Evolutionary conservation across 1,140 invertebrate genomes (phyloP).

Genomic region (Ruditapes philippinarum): DNA sequence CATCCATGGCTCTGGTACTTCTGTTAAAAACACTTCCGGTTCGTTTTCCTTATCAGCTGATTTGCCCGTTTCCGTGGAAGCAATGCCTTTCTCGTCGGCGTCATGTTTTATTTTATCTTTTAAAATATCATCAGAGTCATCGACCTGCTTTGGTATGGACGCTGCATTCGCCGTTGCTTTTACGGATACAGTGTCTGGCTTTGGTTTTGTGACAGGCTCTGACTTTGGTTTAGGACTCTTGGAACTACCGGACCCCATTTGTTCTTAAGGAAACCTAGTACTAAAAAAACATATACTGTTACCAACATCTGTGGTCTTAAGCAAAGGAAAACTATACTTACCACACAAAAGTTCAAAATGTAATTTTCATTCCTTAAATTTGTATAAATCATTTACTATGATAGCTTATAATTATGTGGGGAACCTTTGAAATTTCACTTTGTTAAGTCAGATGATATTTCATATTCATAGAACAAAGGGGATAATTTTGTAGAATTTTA

Average conservation of each 20-base stretch:
- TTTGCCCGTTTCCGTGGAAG: not conserved
- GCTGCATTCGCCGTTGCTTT: not conserved
- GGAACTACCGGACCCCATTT: not conserved
- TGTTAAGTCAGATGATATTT: too few species aligned
- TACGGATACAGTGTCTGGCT: not conserved
- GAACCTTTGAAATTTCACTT: too few species aligned
- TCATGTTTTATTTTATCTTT: not conserved
- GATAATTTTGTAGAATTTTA: too few species aligned
- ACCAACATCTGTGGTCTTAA: not conserved
- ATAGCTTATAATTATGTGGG: too few species aligned
- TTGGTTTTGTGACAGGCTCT: not conserved
- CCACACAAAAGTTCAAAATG: too few species aligned
- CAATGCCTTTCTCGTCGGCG: not conserved
- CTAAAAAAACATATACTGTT: not conserved
- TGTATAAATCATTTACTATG: too few species aligned
- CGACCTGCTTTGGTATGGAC: not conserved
- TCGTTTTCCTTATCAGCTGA: not conserved
- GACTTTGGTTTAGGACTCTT: not conserved
- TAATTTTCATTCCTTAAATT: too few species aligned
- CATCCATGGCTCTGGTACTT: not conserved
- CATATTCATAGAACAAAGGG: too few species aligned
- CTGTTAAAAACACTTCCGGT: not conserved
- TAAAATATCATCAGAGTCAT: not conserved
- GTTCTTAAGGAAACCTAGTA: not conserved
- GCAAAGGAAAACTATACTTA: too few species aligned